These are phyloP conservation scores for Vidua chalybeata DNA, from an alignment of 2,113 vertebrate species.

Conservation along the genomic window DNA sequence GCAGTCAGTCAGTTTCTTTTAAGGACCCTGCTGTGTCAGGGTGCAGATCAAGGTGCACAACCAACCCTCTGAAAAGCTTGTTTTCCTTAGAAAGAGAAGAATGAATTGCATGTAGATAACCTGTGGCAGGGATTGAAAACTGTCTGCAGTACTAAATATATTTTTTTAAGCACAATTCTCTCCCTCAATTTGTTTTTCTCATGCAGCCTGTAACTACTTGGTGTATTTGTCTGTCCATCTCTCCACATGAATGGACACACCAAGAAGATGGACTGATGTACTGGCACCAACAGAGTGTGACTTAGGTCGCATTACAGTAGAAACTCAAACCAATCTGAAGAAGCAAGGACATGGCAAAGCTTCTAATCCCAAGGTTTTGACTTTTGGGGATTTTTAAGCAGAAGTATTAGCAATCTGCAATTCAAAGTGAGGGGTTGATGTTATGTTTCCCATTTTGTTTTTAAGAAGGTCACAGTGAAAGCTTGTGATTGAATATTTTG, in stretches of 20 bases:
- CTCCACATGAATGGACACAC: not conserved
- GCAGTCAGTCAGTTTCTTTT: not conserved
- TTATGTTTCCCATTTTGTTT: constrained; percentile 44
- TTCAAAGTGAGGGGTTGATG: constrained; percentile 18
- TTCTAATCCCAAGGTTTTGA: not conserved
- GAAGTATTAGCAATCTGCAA: constrained; percentile 20
- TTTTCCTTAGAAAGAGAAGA: not conserved
- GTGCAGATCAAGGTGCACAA: constrained; percentile 17
- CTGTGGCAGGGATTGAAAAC: not conserved
- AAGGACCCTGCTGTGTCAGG: not conserved
- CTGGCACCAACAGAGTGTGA: not conserved
- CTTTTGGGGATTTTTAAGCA: not conserved
- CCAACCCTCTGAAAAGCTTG: not conserved
- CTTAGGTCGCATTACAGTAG: not conserved
- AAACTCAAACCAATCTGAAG: not conserved
- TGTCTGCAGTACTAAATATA: not conserved
- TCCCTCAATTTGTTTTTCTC: not conserved
- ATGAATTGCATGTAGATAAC: not conserved
- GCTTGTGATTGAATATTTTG: constrained; percentile 57
- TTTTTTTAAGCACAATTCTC: not conserved
- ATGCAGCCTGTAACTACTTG: not conserved
- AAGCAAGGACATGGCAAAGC: not conserved
- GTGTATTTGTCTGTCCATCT: not conserved
- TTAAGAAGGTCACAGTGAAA: constrained; percentile 61
- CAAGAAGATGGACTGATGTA: not conserved